A percentile compares a stretch with the other conserved stretches of the same genome.
phyloP scores from a whole-genome alignment of 2,797 vertebrate species.

The Siniperca undulata region DNA sequence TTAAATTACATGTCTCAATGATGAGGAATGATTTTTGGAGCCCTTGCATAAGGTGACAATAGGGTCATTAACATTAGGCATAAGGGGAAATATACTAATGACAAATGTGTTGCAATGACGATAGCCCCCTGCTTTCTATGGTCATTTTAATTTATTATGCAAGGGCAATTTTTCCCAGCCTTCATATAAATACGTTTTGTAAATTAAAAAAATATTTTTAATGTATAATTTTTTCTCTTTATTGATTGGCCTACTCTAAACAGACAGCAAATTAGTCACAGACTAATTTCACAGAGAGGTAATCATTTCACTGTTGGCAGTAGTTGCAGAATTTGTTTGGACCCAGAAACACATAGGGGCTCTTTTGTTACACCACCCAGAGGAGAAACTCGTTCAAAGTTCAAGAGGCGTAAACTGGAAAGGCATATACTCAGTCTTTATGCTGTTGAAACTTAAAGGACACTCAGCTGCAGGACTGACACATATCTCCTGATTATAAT shows the following conservation, averaged over 20 bases:
- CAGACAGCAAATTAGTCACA: too few species aligned
- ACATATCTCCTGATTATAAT: constrained; percentile 12
- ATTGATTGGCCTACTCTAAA: not conserved
- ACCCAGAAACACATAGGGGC: not conserved
- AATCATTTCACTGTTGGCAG: not conserved
- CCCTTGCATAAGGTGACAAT: not conserved
- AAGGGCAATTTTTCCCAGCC: not conserved
- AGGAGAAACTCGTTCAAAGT: constrained; percentile 33
- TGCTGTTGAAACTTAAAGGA: rapidly evolving
- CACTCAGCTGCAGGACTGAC: not conserved
- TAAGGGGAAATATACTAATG: too few species aligned
- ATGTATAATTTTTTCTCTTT: not conserved
- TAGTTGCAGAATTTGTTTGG: not conserved
- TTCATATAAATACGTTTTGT: not conserved
- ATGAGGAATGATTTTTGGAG: not conserved
- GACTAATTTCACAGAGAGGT: too few species aligned
- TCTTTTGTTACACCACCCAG: not conserved
- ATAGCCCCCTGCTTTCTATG: not conserved
- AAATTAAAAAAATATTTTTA: not conserved
- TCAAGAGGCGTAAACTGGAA: constrained; percentile 1
- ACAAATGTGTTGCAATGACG: not conserved
- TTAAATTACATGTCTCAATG: not conserved
- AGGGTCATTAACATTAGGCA: not conserved
- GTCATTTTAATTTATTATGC: not conserved
- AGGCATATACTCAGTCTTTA: rapidly evolving